Evolutionary conservation across 2,113 vertebrate species (phyloP), one percentile per base, ranked within the genome.

Genomic region (Hiodon tergisus): DNA sequence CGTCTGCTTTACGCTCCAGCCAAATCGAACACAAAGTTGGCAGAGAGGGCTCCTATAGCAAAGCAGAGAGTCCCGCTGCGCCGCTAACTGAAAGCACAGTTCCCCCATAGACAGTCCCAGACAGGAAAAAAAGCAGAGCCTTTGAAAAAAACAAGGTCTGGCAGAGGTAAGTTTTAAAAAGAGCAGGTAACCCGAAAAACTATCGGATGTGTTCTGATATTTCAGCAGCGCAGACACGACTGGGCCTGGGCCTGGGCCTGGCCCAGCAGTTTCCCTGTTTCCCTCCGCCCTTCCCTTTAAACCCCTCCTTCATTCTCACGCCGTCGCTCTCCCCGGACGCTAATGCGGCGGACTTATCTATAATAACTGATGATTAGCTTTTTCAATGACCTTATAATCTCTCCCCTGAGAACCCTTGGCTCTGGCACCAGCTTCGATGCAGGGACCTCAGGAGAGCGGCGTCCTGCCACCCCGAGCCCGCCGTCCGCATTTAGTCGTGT

Each of bases 301-400:
- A 6, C 31, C 52, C 31, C 48, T 2, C 17, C 66, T 59, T 55
- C 58, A 58, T 13, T 11, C 47, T 4, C 69, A 52, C 66, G 10
- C 47, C 58, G 17, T 4, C 5, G n/a, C 16, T 59, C 14, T n/a
- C 77, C 69, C 53, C 10, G 62, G 80, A 74, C 62, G 81, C 74
- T 81, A 76, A 80, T 80, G 78, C 81, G 72, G 55, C 76, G 75
- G 78, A 79, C 76, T 80, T 82, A 77, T 59, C 71, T 81, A 77
- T 82, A 78, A 82, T 79, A 84, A 76, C 78, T 67, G 67, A 81
- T 76, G 80, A 83, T 83, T 81, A 79, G 78, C 77, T 83, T 78
- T 31, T 69, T 55, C 74, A 72, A 79, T 76, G 78, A 82, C 77
- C 81, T 65, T 77, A 79, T 84, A 82, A 80, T 82, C 81, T 73